Evolutionary conservation across 2,113 vertebrate species (phyloP), one percentile per base, ranked within the genome.

Genomic region (Promerops cafer): DNA sequence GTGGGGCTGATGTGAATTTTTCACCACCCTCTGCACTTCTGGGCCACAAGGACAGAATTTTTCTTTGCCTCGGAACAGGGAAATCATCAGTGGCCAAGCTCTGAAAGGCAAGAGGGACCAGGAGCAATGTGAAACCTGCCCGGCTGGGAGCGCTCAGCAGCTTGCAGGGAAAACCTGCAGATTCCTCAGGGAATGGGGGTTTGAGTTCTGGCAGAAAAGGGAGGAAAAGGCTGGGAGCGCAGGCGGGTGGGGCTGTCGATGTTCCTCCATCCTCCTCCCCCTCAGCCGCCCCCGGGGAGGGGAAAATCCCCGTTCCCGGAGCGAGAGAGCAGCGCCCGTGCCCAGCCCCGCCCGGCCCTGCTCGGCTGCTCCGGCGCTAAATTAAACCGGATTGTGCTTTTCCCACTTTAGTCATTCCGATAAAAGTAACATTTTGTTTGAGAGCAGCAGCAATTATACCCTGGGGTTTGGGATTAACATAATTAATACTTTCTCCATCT

Each of bases 341-440:
- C 39, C 4, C 4, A 14, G 15, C 39, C n/a, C 63, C 5, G 27
- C 5, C 28, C 22, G 1, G 37, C 61, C 30, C 63, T 27, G 13
- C 61, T 2, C 30, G 9, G 47, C 63, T 13, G 26, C 79, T 16
- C 87, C 22, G 7, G 47, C 4, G 9, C 71, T 87, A 84, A 97
- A 97, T 97, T 87, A 90, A 95, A 94, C 93, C 20, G 45, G 93
- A 96, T 97, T 76, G 94, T 89, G 87, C 96, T 97, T 94, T 90
- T 94, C 96, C 96, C 96, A 96, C 97, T 98, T 95, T 94, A 96
- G 97, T 89, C 93, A 97, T 98, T 97, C 95, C 96, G 97, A 97
- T 97, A 96, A 98, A 98, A 98, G 97, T 97, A 98, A 97, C 97
- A 96, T 98, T 98, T 98, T 98, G 97, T 98, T 97, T 95, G 97